Conservation (phyloP, 2,797 vertebrate genomes). For the Platalea minor region DNA sequence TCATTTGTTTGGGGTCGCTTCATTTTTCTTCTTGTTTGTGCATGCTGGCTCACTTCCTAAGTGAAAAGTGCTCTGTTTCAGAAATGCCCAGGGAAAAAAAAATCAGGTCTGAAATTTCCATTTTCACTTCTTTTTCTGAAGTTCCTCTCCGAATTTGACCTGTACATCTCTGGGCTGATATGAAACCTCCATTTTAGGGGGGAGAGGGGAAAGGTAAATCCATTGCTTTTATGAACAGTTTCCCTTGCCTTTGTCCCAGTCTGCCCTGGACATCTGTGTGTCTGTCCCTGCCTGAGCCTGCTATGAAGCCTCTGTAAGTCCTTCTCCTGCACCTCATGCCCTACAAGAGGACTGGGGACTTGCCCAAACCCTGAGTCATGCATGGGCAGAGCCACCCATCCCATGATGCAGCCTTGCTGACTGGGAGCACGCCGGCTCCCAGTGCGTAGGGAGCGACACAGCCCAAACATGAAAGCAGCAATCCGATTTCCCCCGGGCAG, state of each 20-base stretch:
- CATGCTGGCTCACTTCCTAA: neutral
- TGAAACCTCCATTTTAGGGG: neutral
- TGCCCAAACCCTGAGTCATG: rapidly evolving
- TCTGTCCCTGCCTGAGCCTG: neutral
- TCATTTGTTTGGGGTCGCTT: slow-evolving; percentile 52
- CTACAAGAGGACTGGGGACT: rapidly evolving
- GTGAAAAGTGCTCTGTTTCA: neutral
- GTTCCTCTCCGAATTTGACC: neutral
- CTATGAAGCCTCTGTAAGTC: neutral
- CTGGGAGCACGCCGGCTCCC: rapidly evolving
- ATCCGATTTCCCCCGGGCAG: neutral
- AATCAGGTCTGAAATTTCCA: neutral
- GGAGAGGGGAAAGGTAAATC: neutral
- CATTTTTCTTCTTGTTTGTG: slow-evolving; percentile 22
- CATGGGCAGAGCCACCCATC: neutral
- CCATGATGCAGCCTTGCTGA: rapidly evolving
- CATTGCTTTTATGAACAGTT: neutral
- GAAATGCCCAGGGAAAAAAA: neutral
- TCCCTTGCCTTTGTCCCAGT: neutral
- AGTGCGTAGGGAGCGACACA: neutral
- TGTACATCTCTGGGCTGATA: neutral
- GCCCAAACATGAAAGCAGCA: neutral
- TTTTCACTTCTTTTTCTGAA: neutral
- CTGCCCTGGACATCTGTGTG: neutral
- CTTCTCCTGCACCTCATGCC: neutral